Conservation (phyloP, 1,140 invertebrate species). For the Acyrthosiphon pisum region DNA sequence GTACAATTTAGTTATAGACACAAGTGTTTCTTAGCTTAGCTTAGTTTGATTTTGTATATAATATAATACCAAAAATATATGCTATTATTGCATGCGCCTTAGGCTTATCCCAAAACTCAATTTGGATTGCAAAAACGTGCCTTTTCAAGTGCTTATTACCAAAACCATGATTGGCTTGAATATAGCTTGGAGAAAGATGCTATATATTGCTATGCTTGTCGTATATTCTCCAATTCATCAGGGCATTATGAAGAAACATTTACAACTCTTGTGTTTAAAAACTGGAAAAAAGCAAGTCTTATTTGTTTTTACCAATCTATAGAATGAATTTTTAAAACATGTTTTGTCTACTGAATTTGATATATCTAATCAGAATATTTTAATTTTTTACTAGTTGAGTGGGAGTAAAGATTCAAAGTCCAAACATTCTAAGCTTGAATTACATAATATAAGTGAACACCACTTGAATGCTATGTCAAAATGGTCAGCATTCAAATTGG, state of each 20-base stretch:
- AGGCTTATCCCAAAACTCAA: not conserved
- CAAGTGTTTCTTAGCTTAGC: not conserved
- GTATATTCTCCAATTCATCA: not conserved
- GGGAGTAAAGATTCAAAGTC: not conserved
- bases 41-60: not conserved
- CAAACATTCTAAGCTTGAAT: not conserved
- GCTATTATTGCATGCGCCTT: not conserved
- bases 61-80: not conserved
- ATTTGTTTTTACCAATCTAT: not conserved
- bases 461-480: not conserved
- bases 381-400: not conserved
- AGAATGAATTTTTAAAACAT: too few relatives aligned
- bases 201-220: not conserved
- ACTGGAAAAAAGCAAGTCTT: not conserved
- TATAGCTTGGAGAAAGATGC: not conserved
- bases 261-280: not conserved
- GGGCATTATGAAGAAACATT: not conserved
- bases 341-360: not conserved
- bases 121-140: not conserved
- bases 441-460: not conserved
- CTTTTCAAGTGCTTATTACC: not conserved
- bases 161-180: not conserved
- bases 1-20: not conserved
- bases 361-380: not conserved
- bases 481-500: not conserved